These are phyloP conservation scores for Chelonoidis abingdonii DNA, from an alignment of 2,113 vertebrate species.

Conservation along the genomic window DNA sequence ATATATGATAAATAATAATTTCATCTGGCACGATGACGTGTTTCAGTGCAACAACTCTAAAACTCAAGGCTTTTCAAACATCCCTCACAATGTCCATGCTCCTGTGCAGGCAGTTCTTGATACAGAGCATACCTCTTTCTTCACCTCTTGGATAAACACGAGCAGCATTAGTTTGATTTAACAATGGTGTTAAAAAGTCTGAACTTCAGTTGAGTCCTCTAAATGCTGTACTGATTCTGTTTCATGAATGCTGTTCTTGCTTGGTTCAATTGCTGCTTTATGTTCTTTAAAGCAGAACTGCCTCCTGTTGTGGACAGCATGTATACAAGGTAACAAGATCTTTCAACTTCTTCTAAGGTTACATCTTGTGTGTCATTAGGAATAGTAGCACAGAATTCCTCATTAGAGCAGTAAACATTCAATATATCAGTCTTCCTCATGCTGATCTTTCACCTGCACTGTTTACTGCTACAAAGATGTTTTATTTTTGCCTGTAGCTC, in stretches of 20 bases:
- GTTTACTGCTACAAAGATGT: slow-evolving; percentile 37
- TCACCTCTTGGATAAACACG: background rate
- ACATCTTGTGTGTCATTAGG: background rate
- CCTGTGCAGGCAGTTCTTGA: background rate
- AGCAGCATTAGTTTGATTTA: background rate
- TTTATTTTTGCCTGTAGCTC: slow-evolving; percentile 58
- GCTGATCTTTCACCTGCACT: slow-evolving; percentile 56
- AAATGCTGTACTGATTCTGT: slow-evolving; percentile 43
- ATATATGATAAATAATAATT: background rate
- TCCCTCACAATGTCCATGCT: background rate
- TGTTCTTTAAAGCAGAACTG: slow-evolving; percentile 32
- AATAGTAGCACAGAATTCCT: slow-evolving; percentile 39
- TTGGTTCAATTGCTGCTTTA: slow-evolving; percentile 47
- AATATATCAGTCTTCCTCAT: background rate
- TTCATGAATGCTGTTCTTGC: slow-evolving; percentile 31
- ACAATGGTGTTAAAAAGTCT: slow-evolving; percentile 5
- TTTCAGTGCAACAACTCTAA: background rate
- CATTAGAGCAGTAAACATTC: slow-evolving; percentile 53
- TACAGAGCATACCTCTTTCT: background rate
- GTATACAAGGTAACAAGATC: background rate
- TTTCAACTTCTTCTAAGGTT: slow-evolving; percentile 28
- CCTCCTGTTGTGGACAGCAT: slow-evolving; percentile 4
- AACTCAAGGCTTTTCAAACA: background rate
- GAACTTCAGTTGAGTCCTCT: background rate
- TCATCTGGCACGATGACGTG: background rate